These are phyloP conservation scores for Danio aesculapii DNA, from an alignment of 2,797 vertebrate species.

Conservation along the genomic window DNA sequence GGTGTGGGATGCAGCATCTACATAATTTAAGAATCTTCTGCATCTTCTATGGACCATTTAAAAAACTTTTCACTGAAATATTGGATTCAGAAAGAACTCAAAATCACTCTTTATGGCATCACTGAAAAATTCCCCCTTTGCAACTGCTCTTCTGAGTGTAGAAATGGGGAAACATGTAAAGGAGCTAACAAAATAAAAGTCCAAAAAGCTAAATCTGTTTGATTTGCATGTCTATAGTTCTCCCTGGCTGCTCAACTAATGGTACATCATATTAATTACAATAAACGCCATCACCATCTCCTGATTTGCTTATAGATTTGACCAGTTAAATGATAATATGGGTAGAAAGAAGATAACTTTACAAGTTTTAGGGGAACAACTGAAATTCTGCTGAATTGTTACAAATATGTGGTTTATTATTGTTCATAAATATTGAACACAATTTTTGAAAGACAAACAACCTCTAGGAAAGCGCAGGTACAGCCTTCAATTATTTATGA, in stretches of 20 bases:
- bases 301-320: too few relatives aligned
- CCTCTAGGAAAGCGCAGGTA: constrained; percentile 6
- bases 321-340: not conserved
- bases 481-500: constrained; percentile 17
- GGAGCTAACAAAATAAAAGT: too few relatives aligned
- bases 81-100: too few relatives aligned
- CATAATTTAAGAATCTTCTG: too few relatives aligned
- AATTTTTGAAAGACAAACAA: constrained; percentile 10
- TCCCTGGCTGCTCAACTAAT: not conserved
- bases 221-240: not conserved
- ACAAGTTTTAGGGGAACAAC: not conserved
- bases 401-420: constrained; percentile 22
- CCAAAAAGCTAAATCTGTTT: too few relatives aligned
- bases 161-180: too few relatives aligned
- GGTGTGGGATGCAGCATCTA: too few relatives aligned
- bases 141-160: too few relatives aligned
- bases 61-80: too few relatives aligned
- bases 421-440: constrained; percentile 7
- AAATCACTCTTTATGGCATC: too few relatives aligned
- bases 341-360: not conserved
- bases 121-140: too few relatives aligned
- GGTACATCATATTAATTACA: not conserved
- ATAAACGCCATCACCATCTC: not conserved
- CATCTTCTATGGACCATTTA: too few relatives aligned
- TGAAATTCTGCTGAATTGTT: not conserved